A percentile compares a stretch with the other conserved stretches of the same genome.
phyloP scores from a whole-genome alignment of 2,888 invertebrate genomes.

The Agonopterix arenella region DNA sequence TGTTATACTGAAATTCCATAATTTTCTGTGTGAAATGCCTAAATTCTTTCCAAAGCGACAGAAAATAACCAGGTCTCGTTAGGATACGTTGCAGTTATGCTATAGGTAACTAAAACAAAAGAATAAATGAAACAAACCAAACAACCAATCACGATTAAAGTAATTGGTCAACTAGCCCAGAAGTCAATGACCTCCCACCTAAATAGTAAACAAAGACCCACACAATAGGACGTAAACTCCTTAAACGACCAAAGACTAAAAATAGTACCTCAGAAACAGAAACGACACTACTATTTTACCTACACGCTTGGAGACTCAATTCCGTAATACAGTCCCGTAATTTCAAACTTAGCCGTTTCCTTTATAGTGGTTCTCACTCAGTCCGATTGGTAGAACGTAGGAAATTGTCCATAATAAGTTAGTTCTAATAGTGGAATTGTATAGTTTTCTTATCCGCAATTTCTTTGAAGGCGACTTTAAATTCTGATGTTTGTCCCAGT shows the following conservation, averaged over 20 bases:
- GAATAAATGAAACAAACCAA: neutral
- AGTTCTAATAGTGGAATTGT: slow-evolving; percentile 49
- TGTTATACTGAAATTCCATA: too few relatives aligned
- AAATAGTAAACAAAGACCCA: slow-evolving; percentile 24
- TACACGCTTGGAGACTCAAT: slow-evolving; percentile 21
- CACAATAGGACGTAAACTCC: slow-evolving; percentile 48
- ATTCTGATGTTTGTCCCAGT: slow-evolving; percentile 27
- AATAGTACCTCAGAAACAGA: slow-evolving; percentile 19
- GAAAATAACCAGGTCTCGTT: too few relatives aligned
- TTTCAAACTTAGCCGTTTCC: slow-evolving; percentile 50
- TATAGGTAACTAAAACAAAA: too few relatives aligned
- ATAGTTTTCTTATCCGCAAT: slow-evolving; percentile 44
- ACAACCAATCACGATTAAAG: neutral
- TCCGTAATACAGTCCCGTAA: slow-evolving; percentile 27
- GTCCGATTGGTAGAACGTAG: slow-evolving; percentile 56
- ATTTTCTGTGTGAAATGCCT: too few relatives aligned
- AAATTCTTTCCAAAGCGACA: too few relatives aligned
- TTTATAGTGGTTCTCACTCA: slow-evolving; percentile 63
- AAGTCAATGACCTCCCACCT: slow-evolving; percentile 28
- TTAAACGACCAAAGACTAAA: slow-evolving; percentile 41
- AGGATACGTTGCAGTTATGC: too few relatives aligned
- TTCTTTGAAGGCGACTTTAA: slow-evolving; percentile 41
- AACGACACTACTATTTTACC: slow-evolving; percentile 30
- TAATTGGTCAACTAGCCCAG: slow-evolving; percentile 2
- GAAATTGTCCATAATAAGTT: slow-evolving; percentile 62